Percentiles rank a stretch among this genome's conserved stretches.
Evolutionary conservation across 2,113 vertebrate species (phyloP).

Genomic region (Ceuthmochares aereus): DNA sequence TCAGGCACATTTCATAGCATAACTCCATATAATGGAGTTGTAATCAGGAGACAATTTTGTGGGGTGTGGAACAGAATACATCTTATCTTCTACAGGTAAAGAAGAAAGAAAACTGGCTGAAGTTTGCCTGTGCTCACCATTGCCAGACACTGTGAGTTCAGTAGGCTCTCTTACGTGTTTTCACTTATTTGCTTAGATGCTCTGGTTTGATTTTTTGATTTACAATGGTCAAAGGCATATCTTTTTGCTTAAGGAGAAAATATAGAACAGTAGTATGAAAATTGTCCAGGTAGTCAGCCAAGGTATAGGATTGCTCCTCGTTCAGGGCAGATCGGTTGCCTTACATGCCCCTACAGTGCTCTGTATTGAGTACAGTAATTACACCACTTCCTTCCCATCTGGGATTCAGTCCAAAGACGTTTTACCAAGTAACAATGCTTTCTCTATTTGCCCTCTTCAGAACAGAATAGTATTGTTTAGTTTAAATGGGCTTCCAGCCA

Average conservation of each 20-base stretch:
- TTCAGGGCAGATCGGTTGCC: neutral
- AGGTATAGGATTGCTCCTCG: neutral
- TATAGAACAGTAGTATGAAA: conserved; percentile 5
- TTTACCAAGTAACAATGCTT: conserved; percentile 65
- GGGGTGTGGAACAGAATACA: neutral
- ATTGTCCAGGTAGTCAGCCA: neutral
- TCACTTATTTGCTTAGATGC: neutral
- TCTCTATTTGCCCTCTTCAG: conserved; percentile 48
- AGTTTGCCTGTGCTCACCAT: neutral
- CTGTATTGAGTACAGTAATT: conserved; percentile 40
- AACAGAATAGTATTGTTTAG: conserved; percentile 67
- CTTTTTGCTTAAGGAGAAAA: conserved; percentile 34
- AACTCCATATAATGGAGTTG: neutral
- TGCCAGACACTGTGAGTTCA: neutral
- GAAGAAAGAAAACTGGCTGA: neutral
- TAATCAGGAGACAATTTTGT: neutral
- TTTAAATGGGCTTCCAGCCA: conserved; percentile 61
- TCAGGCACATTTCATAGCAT: neutral
- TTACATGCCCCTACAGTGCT: conserved; percentile 35
- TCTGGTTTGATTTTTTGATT: conserved; percentile 38
- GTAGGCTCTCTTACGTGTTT: neutral
- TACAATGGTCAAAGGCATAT: conserved; percentile 1
- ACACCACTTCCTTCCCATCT: conserved; percentile 68
- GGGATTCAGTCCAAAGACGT: conserved; percentile 63
- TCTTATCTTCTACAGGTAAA: neutral